These are phyloP conservation scores for Torymus auratus DNA, from an alignment of 2,888 invertebrate genomes.

Conservation along the genomic window DNA sequence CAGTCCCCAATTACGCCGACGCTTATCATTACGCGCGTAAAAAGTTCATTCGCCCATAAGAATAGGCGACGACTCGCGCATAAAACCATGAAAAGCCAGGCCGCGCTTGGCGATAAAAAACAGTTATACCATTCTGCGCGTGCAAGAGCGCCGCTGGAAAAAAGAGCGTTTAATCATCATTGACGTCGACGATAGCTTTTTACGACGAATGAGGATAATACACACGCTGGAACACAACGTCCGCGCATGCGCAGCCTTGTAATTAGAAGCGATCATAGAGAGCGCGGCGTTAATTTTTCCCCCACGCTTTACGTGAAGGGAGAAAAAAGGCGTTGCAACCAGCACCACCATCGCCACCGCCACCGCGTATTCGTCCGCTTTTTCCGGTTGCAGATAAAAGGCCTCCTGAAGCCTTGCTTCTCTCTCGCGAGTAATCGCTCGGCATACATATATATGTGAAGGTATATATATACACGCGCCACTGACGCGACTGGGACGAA, in stretches of 20 bases:
- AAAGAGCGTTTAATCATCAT: conserved; percentile 39
- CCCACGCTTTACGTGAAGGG: no score
- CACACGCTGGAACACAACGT: background rate
- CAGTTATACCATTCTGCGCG: background rate
- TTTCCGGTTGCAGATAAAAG: no score
- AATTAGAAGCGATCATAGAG: conserved; percentile 36
- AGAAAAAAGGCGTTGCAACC: no score
- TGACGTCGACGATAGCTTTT: conserved; percentile 17
- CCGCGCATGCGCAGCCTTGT: conserved; percentile 12
- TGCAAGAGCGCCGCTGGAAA: background rate
- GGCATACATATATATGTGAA: no score
- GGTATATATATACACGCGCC: no score
- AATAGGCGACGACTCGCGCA: background rate
- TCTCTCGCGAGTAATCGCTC: no score
- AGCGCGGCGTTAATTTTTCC: conserved; percentile 1
- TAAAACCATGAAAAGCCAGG: no score
- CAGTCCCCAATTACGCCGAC: conserved; percentile 30
- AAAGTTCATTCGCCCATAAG: conserved; percentile 31
- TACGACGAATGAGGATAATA: conserved; percentile 24
- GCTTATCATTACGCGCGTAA: conserved; percentile 26
- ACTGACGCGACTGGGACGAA: no score
- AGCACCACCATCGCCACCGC: no score
- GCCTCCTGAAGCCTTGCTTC: no score
- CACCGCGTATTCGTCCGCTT: no score
- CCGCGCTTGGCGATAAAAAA: conserved; percentile 16